A percentile compares a stretch with the other conserved stretches of the same genome.
Evolutionary conservation across 1,140 invertebrate genomes (phyloP).

Genomic region (Akabosia matsudoensis): DNA sequence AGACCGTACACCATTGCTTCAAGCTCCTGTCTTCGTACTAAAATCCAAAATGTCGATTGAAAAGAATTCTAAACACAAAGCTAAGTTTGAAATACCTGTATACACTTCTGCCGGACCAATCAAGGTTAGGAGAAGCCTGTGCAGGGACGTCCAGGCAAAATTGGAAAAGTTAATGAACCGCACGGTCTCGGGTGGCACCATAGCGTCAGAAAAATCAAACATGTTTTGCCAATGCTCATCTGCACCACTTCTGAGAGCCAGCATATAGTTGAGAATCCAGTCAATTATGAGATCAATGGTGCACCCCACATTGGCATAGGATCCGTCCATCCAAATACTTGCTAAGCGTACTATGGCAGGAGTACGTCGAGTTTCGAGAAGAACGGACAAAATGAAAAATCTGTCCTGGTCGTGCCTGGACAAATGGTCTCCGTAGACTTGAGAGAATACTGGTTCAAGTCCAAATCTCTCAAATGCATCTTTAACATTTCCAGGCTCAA

Average conservation of each 20-base stretch:
- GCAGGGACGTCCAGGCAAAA: conserved; percentile 39
- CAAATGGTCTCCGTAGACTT: conserved; percentile 32
- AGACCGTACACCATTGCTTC: conserved; percentile 32
- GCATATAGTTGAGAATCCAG: conserved; percentile 33
- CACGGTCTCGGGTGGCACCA: conserved; percentile 37
- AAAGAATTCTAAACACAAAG: background rate
- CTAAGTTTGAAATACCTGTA: conserved; percentile 18
- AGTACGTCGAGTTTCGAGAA: conserved; percentile 36
- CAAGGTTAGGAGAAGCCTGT: conserved; percentile 30
- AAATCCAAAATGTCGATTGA: background rate
- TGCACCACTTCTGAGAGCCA: conserved; percentile 22
- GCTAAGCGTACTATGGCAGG: conserved; percentile 37
- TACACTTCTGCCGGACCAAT: conserved; percentile 37
- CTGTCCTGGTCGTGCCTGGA: conserved; percentile 36
- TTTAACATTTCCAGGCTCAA: conserved; percentile 32
- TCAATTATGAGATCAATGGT: conserved; percentile 43
- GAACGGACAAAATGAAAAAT: conserved; percentile 36
- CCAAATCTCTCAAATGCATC: conserved; percentile 33
- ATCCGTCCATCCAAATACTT: conserved; percentile 43
- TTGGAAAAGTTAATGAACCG: conserved; percentile 43
- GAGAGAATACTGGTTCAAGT: conserved; percentile 23
- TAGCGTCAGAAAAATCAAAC: conserved; percentile 20
- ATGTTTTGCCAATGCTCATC: conserved; percentile 41
- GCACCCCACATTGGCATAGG: conserved; percentile 42
- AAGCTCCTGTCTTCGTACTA: conserved; percentile 13